Base-by-base conservation (phyloP, 1,140 invertebrate species). In the Drosophila repleta region DNA sequence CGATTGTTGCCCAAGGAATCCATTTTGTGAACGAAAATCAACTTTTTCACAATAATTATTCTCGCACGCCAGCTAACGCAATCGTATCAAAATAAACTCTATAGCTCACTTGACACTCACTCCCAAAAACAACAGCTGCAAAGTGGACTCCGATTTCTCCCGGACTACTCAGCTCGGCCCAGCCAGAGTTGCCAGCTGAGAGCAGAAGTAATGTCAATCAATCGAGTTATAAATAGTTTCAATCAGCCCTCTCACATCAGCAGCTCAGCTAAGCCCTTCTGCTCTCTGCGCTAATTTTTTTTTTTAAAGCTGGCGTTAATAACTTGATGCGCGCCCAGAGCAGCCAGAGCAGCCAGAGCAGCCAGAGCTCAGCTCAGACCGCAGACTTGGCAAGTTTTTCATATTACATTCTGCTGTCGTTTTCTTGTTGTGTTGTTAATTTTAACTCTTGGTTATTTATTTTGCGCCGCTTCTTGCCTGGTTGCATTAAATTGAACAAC, bases 401-500 rank as follows among this genome's bases (percentile, higher is more conserved):
- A 4, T 11, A 18, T n/a, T 43, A 15, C 24, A 24, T 24, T 29
- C n/a, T n/a, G 6, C 7, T 29, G 6, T 29, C 7, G 4, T 6
- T 29, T 29, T 29, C 6, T 6, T 45, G 2, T 45, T n/a, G 1
- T 48, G 11, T 24, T 24, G 13, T 49, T 26, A 24, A 49, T 49
- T 6, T 26, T 49, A n/a, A n/a, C 46, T 26, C 21, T 26, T 26
- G 6, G 46, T 18, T 46, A 13, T 48, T 29, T 49, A 8, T 26
- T 49, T 26, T 51, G 3, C 18, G n/a, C 13, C 26, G 8, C 1
- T 5, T 32, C 10, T 3, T 8, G 2, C 29, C 6, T 18, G 73
- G 57, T 49, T 57, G 56, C 76, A 79, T 79, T 79, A 69, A 74
- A 79, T 74, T 74, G 76, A 79, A 79, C 63, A 79, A 78, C 71